These are phyloP conservation scores for Caenorhabditis becei DNA, from an alignment of 2,888 invertebrate species.

Conservation along the genomic window DNA sequence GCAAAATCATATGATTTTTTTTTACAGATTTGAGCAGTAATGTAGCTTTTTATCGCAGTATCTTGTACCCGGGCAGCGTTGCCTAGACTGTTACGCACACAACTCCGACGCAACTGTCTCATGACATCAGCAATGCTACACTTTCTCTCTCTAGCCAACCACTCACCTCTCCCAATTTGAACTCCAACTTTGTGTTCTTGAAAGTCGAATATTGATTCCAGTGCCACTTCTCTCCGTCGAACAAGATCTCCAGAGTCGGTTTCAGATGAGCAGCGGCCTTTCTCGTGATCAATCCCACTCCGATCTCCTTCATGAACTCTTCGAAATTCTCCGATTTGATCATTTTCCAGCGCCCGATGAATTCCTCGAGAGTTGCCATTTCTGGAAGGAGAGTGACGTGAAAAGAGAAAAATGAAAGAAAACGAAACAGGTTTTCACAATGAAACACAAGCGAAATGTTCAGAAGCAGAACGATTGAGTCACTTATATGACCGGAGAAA, in stretches of 20 bases:
- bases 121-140: not conserved
- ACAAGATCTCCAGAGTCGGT: slow-evolving; percentile 69
- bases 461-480: slow-evolving; percentile 8
- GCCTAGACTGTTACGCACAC: not conserved
- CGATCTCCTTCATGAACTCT: slow-evolving; percentile 75
- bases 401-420: not conserved
- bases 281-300: slow-evolving; percentile 72
- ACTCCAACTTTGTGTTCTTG: slow-evolving; percentile 72
- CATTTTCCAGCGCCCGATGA: slow-evolving; percentile 70
- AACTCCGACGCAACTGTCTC: not conserved
- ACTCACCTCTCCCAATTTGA: slow-evolving; percentile 58
- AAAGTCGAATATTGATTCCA: slow-evolving; percentile 70
- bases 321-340: slow-evolving; percentile 73
- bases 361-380: slow-evolving; percentile 36
- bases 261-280: slow-evolving; percentile 75
- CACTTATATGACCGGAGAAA: slow-evolving; percentile 2
- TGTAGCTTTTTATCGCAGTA: no score
- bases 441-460: not conserved
- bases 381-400: no score
- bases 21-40: no score
- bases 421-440: no score
- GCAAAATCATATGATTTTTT: not conserved
- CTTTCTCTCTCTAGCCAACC: not conserved
- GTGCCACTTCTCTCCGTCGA: slow-evolving; percentile 66
- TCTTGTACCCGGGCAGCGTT: no score